Conservation (phyloP, 2,888 invertebrate genomes). For the Alitta virens region DNA sequence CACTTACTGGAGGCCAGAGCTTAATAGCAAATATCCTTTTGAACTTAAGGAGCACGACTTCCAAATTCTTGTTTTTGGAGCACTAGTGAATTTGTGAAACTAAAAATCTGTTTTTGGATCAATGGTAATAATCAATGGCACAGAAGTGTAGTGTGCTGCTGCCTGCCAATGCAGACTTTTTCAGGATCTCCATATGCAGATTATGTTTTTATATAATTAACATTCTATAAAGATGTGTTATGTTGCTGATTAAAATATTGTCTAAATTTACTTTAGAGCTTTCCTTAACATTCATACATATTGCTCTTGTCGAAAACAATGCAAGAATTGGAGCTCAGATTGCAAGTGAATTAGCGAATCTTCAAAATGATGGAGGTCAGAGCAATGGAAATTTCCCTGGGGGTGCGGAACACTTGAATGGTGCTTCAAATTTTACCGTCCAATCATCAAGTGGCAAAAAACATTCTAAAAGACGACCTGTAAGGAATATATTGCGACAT, state of each 20-base stretch:
- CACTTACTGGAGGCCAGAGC: slow-evolving; percentile 79
- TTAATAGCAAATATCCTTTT: slow-evolving; percentile 74
- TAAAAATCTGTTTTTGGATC: too few relatives aligned
- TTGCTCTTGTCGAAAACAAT: slow-evolving; percentile 90
- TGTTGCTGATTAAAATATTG: not conserved
- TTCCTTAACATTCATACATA: slow-evolving; percentile 59
- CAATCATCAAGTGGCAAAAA: too few relatives aligned
- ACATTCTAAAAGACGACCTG: too few relatives aligned
- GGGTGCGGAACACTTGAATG: too few relatives aligned
- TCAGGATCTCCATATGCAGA: not conserved
- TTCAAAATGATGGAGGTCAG: not conserved
- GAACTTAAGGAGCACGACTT: too few relatives aligned
- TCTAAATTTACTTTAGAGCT: not conserved
- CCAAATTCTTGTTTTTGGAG: too few relatives aligned
- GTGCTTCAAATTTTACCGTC: too few relatives aligned
- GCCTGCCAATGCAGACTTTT: too few relatives aligned
- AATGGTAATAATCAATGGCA: too few relatives aligned
- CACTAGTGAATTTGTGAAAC: too few relatives aligned
- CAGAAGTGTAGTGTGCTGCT: too few relatives aligned
- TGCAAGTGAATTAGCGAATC: slow-evolving; percentile 35
- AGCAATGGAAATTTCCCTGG: not conserved
- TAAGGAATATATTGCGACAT: too few relatives aligned
- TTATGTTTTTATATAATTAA: not conserved
- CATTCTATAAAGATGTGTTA: not conserved
- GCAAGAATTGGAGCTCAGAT: slow-evolving; percentile 61